Evolutionary conservation across 2,888 invertebrate genomes (phyloP).

Genomic region (Dasysyrphus albostriatus): DNA sequence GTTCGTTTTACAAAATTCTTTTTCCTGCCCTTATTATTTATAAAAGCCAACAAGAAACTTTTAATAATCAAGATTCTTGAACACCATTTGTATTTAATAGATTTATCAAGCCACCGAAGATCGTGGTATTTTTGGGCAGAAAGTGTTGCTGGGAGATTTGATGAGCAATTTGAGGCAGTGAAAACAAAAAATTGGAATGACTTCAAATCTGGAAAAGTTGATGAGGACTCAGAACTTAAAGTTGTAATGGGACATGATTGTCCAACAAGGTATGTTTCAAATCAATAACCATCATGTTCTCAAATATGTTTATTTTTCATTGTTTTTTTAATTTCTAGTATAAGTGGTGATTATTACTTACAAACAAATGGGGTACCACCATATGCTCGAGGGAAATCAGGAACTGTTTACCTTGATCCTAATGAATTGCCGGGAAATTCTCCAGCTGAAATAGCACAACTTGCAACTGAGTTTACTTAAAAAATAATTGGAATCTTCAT

Average conservation of each 20-base stretch:
- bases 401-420: constrained; percentile 79
- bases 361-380: constrained; percentile 82
- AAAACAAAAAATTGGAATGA: constrained; percentile 86
- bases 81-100: constrained; percentile 78
- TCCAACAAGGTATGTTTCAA: constrained; percentile 79
- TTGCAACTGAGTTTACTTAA: constrained; percentile 41
- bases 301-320: not conserved
- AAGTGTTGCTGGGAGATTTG: constrained; percentile 83
- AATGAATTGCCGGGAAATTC: constrained; percentile 74
- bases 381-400: constrained; percentile 81
- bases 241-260: constrained; percentile 82
- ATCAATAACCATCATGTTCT: not conserved
- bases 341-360: constrained; percentile 82
- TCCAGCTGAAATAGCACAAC: constrained; percentile 58
- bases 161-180: constrained; percentile 85
- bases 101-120: constrained; percentile 86
- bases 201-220: constrained; percentile 83
- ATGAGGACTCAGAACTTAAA: constrained; percentile 71
- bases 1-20: not conserved
- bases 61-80: too few relatives aligned
- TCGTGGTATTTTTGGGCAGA: constrained; percentile 88
- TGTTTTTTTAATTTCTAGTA: constrained; percentile 76
- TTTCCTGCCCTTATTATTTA: too few relatives aligned
- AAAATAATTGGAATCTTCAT: constrained; percentile 19
- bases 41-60: too few relatives aligned